Evolutionary conservation across 2,888 invertebrate genomes (phyloP).

Genomic region (Dryobota labecula): DNA sequence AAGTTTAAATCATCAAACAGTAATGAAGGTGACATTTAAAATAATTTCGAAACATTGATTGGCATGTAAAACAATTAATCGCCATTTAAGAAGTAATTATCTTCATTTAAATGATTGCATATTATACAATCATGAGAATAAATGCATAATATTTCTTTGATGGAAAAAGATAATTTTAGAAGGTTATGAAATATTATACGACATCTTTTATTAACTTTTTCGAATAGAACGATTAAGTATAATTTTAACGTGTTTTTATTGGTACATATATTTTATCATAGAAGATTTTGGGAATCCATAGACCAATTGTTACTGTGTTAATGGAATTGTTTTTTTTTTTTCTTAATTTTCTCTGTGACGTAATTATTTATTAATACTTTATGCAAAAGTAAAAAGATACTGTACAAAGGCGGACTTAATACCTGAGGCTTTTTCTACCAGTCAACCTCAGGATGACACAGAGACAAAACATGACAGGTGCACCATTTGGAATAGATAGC

Average conservation of each 20-base stretch:
- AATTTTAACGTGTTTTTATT: slow-evolving; percentile 52
- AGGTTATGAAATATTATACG: slow-evolving; percentile 31
- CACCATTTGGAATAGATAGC: too few species aligned
- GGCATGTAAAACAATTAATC: slow-evolving; percentile 61
- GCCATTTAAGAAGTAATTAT: slow-evolving; percentile 52
- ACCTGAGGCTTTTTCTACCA: too few species aligned
- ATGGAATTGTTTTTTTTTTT: too few species aligned
- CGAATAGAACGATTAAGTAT: slow-evolving; percentile 40
- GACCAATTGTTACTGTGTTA: background rate
- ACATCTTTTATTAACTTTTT: slow-evolving; percentile 23
- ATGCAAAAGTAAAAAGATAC: too few species aligned
- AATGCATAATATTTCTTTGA: slow-evolving; percentile 35
- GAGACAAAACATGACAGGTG: too few species aligned
- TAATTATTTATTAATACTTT: too few species aligned
- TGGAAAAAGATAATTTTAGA: slow-evolving; percentile 16
- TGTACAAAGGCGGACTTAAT: too few species aligned
- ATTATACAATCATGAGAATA: slow-evolving; percentile 42
- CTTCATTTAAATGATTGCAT: slow-evolving; percentile 56
- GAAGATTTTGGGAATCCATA: background rate
- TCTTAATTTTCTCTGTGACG: too few species aligned
- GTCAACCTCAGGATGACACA: too few species aligned
- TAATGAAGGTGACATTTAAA: slow-evolving; percentile 55
- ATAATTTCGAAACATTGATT: slow-evolving; percentile 58
- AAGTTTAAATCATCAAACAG: slow-evolving; percentile 5
- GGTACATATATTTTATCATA: slow-evolving; percentile 17